phyloP scores from a whole-genome alignment of 2,113 vertebrate species.

The Pseudolaguvia tuberculata region DNA sequence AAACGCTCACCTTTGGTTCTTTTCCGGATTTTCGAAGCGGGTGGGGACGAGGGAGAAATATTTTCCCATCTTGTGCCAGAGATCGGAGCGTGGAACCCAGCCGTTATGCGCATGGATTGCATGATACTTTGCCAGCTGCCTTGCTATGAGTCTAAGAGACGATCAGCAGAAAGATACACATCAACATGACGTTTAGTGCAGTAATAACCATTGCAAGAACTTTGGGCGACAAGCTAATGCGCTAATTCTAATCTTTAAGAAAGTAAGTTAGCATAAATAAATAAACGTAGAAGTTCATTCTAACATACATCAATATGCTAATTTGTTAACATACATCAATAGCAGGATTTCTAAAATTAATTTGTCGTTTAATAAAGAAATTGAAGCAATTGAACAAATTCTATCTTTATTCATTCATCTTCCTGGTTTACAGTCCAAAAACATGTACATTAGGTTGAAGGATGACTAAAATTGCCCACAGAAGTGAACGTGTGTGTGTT shows the following conservation, averaged over 20 bases:
- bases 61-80: slow-evolving; percentile 94
- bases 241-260: background rate
- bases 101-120: slow-evolving; percentile 97
- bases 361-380: too few species aligned
- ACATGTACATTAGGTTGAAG: too few species aligned
- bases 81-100: slow-evolving; percentile 93
- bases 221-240: background rate
- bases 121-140: slow-evolving; percentile 93
- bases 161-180: slow-evolving; percentile 31
- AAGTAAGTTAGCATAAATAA: background rate
- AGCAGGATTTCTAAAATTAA: background rate
- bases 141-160: slow-evolving; percentile 82
- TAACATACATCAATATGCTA: background rate
- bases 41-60: slow-evolving; percentile 90
- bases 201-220: too few species aligned
- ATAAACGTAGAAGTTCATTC: background rate
- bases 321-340: background rate
- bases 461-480: too few species aligned
- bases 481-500: too few species aligned
- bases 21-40: slow-evolving; percentile 77
- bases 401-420: too few species aligned
- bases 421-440: too few species aligned
- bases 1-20: slow-evolving; percentile 75
- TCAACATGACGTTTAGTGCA: background rate
- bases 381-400: too few species aligned